phyloP scores from a whole-genome alignment of 2,113 vertebrate species.

The Galeopterus variegatus region DNA sequence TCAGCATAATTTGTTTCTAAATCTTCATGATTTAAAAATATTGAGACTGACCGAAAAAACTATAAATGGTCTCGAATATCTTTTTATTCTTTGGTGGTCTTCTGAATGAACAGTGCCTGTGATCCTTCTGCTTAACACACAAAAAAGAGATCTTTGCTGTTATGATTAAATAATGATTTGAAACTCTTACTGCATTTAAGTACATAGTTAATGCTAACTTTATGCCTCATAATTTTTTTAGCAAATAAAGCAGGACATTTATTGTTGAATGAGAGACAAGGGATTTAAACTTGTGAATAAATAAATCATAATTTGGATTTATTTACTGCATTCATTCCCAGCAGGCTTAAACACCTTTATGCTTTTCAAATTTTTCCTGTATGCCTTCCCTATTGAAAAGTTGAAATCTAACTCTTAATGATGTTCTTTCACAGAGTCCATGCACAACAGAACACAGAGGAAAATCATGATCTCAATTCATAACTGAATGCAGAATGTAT shows the following conservation, averaged over 20 bases:
- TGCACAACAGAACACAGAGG: not conserved
- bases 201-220: constrained; percentile 64
- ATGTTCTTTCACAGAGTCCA: not conserved
- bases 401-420: constrained; percentile 49
- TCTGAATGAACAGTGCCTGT: constrained; percentile 6
- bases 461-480: constrained; percentile 45
- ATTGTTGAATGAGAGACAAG: constrained; percentile 68
- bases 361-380: constrained; percentile 49
- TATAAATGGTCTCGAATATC: constrained; percentile 22
- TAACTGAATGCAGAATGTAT: not conserved
- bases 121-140: constrained; percentile 69
- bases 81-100: constrained; percentile 44
- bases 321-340: constrained; percentile 68
- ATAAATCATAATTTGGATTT: constrained; percentile 78
- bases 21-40: constrained; percentile 74
- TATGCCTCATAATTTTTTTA: constrained; percentile 68
- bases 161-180: constrained; percentile 55
- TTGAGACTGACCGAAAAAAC: constrained; percentile 62
- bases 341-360: constrained; percentile 53
- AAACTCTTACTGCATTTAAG: constrained; percentile 78
- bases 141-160: constrained; percentile 57
- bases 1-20: constrained; percentile 78
- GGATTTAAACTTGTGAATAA: constrained; percentile 75
- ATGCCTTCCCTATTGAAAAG: constrained; percentile 20
- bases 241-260: constrained; percentile 67